A percentile compares a stretch with the other conserved stretches of the same genome.
Evolutionary conservation across 2,888 invertebrate species (phyloP).

Genomic region (Acanthococcus lagerstroemiae): DNA sequence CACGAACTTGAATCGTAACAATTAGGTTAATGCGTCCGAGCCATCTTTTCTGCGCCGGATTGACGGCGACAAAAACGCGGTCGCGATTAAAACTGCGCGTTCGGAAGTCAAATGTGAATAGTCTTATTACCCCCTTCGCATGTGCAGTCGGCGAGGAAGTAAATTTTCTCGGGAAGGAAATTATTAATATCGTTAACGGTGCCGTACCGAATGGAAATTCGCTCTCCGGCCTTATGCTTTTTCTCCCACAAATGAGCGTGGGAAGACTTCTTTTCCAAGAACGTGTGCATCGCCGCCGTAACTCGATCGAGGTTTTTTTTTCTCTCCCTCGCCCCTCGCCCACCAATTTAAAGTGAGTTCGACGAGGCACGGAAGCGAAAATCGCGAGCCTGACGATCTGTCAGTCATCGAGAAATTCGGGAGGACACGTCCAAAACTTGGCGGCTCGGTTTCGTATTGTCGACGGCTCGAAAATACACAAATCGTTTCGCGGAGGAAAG

Average conservation of each 20-base stretch:
- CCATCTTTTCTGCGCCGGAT: neutral
- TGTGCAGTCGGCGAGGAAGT: conserved; percentile 13
- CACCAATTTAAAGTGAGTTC: no score
- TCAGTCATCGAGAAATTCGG: no score
- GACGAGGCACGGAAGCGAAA: neutral
- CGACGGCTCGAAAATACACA: no score
- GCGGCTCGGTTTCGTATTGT: no score
- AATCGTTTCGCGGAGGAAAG: neutral
- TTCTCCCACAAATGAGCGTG: conserved; percentile 13
- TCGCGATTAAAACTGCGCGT: neutral
- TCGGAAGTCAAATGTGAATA: neutral
- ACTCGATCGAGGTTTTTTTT: no score
- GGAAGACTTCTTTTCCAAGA: conserved; percentile 14
- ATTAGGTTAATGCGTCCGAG: neutral
- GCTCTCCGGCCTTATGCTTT: conserved; percentile 17
- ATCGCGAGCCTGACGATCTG: no score
- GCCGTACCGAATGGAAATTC: conserved; percentile 17
- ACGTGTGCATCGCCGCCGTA: no score
- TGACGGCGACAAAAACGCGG: no score
- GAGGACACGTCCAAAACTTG: no score
- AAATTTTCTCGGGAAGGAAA: conserved; percentile 22
- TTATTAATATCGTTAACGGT: conserved; percentile 20
- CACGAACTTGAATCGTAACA: neutral
- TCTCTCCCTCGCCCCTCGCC: no score
- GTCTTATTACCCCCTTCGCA: neutral